These are phyloP conservation scores for Temnothorax nylanderi DNA, from an alignment of 1,140 invertebrate species.

Conservation along the genomic window DNA sequence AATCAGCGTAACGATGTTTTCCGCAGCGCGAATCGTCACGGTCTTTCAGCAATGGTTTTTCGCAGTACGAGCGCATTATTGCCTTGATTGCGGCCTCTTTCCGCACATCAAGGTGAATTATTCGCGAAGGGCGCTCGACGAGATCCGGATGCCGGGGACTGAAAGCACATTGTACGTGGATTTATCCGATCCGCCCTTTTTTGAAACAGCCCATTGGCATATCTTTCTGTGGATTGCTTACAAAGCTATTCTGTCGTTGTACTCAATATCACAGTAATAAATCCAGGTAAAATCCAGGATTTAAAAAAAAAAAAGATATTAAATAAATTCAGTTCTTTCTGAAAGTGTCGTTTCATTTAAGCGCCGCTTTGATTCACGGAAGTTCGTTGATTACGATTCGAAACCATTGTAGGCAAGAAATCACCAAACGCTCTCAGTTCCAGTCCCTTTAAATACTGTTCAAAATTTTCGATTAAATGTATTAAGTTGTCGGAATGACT, in stretches of 20 bases:
- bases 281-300: neutral
- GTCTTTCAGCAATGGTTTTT: slow-evolving; percentile 50
- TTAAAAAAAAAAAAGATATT: slow-evolving; percentile 21
- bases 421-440: neutral
- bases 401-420: slow-evolving; percentile 1
- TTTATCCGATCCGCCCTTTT: slow-evolving; percentile 32
- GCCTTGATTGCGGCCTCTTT: slow-evolving; percentile 63
- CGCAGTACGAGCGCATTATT: slow-evolving; percentile 56
- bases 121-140: neutral
- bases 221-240: neutral
- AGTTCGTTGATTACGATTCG: slow-evolving; percentile 8
- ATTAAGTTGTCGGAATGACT: slow-evolving; percentile 14
- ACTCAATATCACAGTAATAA: neutral
- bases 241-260: neutral
- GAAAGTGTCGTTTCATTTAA: neutral
- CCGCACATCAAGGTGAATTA: slow-evolving; percentile 39
- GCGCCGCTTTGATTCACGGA: neutral
- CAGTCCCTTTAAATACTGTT: neutral
- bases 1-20: slow-evolving; percentile 75
- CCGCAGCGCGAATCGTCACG: slow-evolving; percentile 18
- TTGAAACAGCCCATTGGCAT: neutral
- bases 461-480: slow-evolving; percentile 1
- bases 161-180: neutral
- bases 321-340: neutral
- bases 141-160: neutral